Base-by-base conservation (phyloP, 1,140 invertebrate genomes). In the Plectus sambesii region DNA sequence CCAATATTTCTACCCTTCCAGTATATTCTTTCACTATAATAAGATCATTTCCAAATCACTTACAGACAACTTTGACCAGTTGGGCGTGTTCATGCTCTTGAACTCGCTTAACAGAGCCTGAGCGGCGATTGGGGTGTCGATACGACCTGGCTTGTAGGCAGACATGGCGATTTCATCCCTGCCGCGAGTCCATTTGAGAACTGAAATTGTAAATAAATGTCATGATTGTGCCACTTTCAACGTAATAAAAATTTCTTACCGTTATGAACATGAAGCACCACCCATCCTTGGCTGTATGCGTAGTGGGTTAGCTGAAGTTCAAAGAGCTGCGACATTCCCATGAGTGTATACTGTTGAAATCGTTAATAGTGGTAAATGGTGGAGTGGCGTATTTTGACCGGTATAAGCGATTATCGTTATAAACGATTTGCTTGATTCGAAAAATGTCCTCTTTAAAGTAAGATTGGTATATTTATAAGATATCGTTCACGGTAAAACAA, bases 61-160 rank as follows among this genome's bases (percentile, higher is more conserved):
- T 43, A 53, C 59, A 23, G 33, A 33, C 15, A 61, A 19, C 6
- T 22, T 52, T 9, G 42, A 12, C 61, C 61, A 63, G 20, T 49
- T 9, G 8, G 33, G 45, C 37, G 22, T 48, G 38, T 42, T 63
- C 66, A 27, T 68, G 61, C 2, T 57, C 44, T 67, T 66, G 42
- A 66, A 66, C 9, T 47, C 27, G 5, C 55, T 30, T 15, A 69
- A 41, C 25, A 69, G 33, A n/a, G 35, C 23, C 1, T 46, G 46
- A 9, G 66, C 52, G 30, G 57, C 48, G 12, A 45, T 37, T 2
- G 64, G 66, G 35, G 53, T 51, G 40, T 66, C 59, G 20, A 66
- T 54, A 24, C 65, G 43, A 0, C 64, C 63, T 3, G 49, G 24
- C 36, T 58, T 58, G 33, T 51, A 61, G 0, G 56, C 49, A 4